phyloP scores from a whole-genome alignment of 2,797 vertebrate genomes.

The Xenentodon cancila region DNA sequence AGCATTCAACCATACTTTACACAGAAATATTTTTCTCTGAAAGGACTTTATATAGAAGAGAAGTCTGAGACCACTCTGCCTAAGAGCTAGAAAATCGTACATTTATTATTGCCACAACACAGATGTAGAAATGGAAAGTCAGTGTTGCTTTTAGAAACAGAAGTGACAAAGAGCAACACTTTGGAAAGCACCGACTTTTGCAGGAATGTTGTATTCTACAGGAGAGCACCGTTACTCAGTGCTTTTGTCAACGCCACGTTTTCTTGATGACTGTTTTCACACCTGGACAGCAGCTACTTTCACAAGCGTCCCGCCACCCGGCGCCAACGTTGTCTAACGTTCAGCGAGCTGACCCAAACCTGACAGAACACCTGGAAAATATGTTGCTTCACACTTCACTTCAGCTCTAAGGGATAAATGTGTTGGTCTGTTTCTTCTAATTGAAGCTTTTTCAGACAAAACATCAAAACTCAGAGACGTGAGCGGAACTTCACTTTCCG shows the following conservation, averaged over 20 bases:
- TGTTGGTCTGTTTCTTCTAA: no score
- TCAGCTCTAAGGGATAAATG: no score
- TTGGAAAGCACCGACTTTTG: no score
- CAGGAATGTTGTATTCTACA: background rate
- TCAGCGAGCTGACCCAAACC: no score
- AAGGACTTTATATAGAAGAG: constrained; percentile 24
- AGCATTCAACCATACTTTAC: constrained; percentile 41
- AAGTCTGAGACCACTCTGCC: constrained; percentile 11
- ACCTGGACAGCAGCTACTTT: constrained; percentile 6
- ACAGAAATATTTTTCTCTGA: constrained; percentile 22
- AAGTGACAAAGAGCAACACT: constrained; percentile 3
- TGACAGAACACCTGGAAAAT: no score
- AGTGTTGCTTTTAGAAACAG: constrained; percentile 23
- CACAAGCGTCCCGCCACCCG: background rate
- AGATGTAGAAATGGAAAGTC: constrained; percentile 37
- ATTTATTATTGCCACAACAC: constrained; percentile 29
- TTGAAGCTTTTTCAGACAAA: no score
- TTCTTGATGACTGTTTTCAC: constrained; percentile 13
- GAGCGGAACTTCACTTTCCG: no score
- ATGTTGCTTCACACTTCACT: no score
- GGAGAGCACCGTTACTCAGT: constrained; percentile 7
- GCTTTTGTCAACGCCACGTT: constrained; percentile 12
- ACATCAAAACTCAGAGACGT: no score
- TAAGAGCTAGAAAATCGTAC: constrained; percentile 10
- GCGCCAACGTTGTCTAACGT: no score